These are phyloP conservation scores for Physella acuta DNA, from an alignment of 1,140 invertebrate species.

Conservation along the genomic window DNA sequence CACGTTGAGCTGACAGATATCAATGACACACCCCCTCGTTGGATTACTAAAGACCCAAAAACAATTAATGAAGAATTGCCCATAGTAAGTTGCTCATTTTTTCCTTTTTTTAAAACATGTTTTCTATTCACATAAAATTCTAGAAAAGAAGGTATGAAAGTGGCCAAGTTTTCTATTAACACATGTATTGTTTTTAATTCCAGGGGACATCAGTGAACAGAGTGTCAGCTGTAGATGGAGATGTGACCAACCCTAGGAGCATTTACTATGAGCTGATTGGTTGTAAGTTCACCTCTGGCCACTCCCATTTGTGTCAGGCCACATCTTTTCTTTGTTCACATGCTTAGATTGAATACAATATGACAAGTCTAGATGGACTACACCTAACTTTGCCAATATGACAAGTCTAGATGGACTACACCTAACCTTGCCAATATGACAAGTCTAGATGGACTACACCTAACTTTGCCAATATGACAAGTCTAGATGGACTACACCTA, in stretches of 20 bases:
- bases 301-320: too few relatives aligned
- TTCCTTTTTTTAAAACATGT: neutral
- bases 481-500: too few relatives aligned
- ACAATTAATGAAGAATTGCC: constrained; percentile 30
- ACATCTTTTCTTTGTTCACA: too few relatives aligned
- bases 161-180: neutral
- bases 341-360: too few relatives aligned
- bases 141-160: neutral
- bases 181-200: neutral
- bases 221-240: neutral
- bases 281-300: too few relatives aligned
- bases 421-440: too few relatives aligned
- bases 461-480: too few relatives aligned
- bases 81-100: constrained; percentile 30
- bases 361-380: too few relatives aligned
- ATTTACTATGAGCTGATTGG: neutral
- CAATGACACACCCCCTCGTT: constrained; percentile 38
- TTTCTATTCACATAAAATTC: too few relatives aligned
- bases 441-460: too few relatives aligned
- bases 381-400: too few relatives aligned
- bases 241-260: neutral
- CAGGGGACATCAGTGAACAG: neutral
- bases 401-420: too few relatives aligned
- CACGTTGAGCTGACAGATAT: constrained; percentile 33
- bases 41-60: neutral